A percentile compares a stretch with the other conserved stretches of the same genome.
phyloP scores from a whole-genome alignment of 2,797 vertebrate genomes.

The Poecilia gillii region DNA sequence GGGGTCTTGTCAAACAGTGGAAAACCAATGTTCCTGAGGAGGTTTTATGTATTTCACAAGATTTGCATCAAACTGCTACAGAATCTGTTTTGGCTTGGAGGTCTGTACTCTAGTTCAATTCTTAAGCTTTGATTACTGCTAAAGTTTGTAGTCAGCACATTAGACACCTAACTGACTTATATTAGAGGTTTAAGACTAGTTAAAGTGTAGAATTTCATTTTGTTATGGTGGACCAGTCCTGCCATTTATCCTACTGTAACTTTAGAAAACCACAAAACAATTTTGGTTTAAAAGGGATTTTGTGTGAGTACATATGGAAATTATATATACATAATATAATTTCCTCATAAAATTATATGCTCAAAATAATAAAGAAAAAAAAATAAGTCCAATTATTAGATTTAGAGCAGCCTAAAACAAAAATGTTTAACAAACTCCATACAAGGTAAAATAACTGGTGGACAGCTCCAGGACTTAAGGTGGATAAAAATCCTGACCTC shows the following conservation, averaged over 20 bases:
- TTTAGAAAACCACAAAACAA: neutral
- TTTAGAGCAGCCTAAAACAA: neutral
- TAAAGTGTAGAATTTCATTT: neutral
- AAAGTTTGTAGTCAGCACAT: neutral
- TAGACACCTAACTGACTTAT: neutral
- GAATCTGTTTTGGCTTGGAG: neutral
- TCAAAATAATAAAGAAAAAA: neutral
- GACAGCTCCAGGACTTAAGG: neutral
- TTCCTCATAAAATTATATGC: neutral
- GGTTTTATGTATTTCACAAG: neutral
- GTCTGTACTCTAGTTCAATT: neutral
- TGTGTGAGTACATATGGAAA: neutral
- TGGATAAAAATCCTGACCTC: neutral
- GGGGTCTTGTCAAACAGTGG: neutral
- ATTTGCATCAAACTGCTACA: neutral
- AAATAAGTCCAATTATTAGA: neutral
- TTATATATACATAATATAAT: neutral
- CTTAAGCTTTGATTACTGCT: neutral
- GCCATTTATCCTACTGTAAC: neutral
- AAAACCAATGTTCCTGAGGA: neutral
- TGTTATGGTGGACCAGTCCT: neutral
- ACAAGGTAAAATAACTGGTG: neutral
- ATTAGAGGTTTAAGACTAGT: neutral
- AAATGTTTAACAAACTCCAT: neutral
- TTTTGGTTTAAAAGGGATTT: neutral